Conservation (phyloP, 2,113 vertebrate genomes). For the Dissostichus mawsoni region DNA sequence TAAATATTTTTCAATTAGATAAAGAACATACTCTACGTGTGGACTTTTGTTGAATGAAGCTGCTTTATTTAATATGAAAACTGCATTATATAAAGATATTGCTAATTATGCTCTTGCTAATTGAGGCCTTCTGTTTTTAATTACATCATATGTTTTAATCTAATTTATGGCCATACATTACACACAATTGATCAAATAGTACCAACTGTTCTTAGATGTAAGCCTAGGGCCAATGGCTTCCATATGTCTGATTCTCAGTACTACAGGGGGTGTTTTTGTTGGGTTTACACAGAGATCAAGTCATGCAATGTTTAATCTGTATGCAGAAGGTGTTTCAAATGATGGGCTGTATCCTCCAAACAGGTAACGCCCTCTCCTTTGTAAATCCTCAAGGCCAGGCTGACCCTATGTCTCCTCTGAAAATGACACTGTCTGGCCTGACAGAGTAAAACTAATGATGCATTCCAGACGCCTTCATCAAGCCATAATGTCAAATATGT, state of each 20-base stretch:
- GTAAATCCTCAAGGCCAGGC: conserved; percentile 29
- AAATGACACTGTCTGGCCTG: conserved; percentile 14
- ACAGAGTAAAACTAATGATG: conserved; percentile 44
- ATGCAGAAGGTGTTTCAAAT: not conserved
- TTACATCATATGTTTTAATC: conserved; percentile 13
- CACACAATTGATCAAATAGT: conserved; percentile 16
- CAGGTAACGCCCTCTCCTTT: not conserved
- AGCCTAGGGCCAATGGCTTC: not conserved
- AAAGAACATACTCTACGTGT: not conserved
- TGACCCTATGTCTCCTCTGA: not conserved
- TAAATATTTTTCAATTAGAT: not conserved
- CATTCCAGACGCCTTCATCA: conserved; percentile 6
- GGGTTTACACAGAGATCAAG: not conserved
- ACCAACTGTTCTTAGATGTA: not conserved
- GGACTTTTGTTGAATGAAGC: conserved; percentile 14
- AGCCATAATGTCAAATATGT: conserved; percentile 41
- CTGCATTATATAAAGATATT: not conserved
- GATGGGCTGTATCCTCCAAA: not conserved
- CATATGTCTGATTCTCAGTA: not conserved
- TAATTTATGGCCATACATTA: not conserved
- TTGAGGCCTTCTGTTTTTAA: not conserved
- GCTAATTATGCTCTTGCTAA: conserved; percentile 19
- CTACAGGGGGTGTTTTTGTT: not conserved
- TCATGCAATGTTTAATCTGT: not conserved
- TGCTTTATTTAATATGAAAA: not conserved